Evolutionary conservation across 2,113 vertebrate species (phyloP).

Genomic region (Peucedramus taeniatus): DNA sequence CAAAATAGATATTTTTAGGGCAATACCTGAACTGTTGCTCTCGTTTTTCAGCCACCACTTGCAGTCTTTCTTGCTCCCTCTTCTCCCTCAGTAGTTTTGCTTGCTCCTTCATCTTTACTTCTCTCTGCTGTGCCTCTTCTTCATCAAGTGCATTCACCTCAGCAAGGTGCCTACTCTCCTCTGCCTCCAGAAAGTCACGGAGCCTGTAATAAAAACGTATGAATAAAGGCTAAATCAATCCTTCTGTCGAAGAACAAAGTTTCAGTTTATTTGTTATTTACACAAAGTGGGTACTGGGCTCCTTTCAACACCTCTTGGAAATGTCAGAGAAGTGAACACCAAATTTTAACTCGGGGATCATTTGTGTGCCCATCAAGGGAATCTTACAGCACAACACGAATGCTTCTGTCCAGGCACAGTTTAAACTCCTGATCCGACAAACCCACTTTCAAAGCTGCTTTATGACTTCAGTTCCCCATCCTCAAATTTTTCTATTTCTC

Average conservation of each 20-base stretch:
- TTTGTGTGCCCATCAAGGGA: not conserved
- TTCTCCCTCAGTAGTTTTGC: conserved; percentile 71
- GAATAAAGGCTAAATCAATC: not conserved
- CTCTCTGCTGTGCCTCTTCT: conserved; percentile 73
- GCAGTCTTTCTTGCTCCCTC: conserved; percentile 79
- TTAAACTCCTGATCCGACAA: not conserved
- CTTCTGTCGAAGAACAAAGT: not conserved
- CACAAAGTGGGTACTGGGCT: not conserved
- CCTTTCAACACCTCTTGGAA: not conserved
- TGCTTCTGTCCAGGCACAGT: not conserved
- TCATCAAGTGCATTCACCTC: conserved; percentile 72
- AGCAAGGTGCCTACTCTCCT: conserved; percentile 75
- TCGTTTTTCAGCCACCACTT: conserved; percentile 78
- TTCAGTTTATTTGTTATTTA: not conserved
- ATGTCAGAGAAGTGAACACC: not conserved
- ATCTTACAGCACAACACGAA: not conserved
- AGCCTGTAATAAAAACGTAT: conserved; percentile 71
- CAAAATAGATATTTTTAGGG: not conserved
- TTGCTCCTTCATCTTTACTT: conserved; percentile 76
- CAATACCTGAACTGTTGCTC: conserved; percentile 88
- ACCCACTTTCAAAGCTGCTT: not conserved
- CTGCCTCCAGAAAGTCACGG: conserved; percentile 76
- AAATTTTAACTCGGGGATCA: not conserved
- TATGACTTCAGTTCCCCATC: not conserved
- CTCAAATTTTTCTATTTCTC: not conserved